Evolutionary conservation across 2,888 invertebrate genomes (phyloP), one percentile per base, ranked within the genome.

Genomic region (Ypsolopha scabrella): DNA sequence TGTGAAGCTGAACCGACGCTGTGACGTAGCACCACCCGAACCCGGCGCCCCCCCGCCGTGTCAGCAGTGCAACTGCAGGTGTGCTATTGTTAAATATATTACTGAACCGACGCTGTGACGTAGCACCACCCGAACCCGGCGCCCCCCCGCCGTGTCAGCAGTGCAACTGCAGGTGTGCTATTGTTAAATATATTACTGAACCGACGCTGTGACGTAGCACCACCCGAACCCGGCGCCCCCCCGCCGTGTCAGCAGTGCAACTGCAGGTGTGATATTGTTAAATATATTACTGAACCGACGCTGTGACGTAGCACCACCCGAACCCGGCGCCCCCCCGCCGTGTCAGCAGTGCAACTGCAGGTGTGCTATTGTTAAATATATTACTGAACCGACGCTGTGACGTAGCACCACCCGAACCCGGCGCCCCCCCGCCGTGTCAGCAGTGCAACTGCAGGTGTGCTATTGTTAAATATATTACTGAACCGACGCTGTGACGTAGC

Each of bases 1-100:
- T 72, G 92, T 94, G 49, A 97, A 95, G 75, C 87, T 95, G 51
- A 88, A 88, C 58, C 93, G 92, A 62, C 89, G 88, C 51, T 97
- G 95, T 68, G 72, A 65, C 11, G 34, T 3, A 1, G 76, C 77
- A 51, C 59, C 70, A 6, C 82, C 85, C 60, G 51, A 74, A 67
- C 53, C 82, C 54, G 94, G 93, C 59, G 83, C 72, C 6, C 82
- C 81, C 0, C 68, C 70, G 6, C 63, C 68, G 37, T 87, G 87
- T 58, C 72, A 75, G 55, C 65, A 68, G 41, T 87, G 87, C 54
- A 72, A 82, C 51, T 83, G 83, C 75, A 72, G 81, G 68, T 67
- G 49, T 43, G n/a, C 37, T 37, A n/a, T n/a, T n/a, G n/a, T n/a
- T n/a, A n/a, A n/a, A n/a, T n/a, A n/a, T n/a, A n/a, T n/a, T n/a